phyloP scores from a whole-genome alignment of 2,888 invertebrate genomes.

The Eremobia ochroleuca region DNA sequence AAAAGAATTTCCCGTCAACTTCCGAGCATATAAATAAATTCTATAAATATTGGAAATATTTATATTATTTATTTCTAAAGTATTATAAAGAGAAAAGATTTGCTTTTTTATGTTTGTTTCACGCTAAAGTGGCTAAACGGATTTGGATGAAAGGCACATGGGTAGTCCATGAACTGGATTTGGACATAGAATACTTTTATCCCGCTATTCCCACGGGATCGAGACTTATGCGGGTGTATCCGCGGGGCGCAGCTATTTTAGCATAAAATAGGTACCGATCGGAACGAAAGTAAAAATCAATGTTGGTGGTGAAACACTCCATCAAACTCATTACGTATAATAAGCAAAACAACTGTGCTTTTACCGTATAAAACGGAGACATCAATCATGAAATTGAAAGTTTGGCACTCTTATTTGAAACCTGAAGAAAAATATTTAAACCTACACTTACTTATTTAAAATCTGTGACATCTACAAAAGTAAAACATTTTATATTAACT shows the following conservation, averaged over 20 bases:
- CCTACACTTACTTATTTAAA: slow-evolving; percentile 14
- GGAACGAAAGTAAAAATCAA: background rate
- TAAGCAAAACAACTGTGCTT: slow-evolving; percentile 60
- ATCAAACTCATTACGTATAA: slow-evolving; percentile 25
- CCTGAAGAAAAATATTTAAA: slow-evolving; percentile 65
- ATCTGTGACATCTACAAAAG: slow-evolving; percentile 30
- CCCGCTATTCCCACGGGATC: background rate
- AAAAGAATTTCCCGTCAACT: background rate
- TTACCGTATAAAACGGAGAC: slow-evolving; percentile 39
- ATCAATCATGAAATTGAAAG: slow-evolving; percentile 45
- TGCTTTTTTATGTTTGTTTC: background rate
- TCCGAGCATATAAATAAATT: background rate
- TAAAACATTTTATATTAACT: slow-evolving; percentile 6
- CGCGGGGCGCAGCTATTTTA: background rate
- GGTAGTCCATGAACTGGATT: background rate
- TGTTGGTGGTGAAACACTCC: slow-evolving; percentile 47
- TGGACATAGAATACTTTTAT: background rate
- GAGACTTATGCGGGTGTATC: background rate
- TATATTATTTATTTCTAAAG: background rate
- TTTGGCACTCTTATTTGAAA: slow-evolving; percentile 66
- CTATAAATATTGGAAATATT: background rate
- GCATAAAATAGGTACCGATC: background rate
- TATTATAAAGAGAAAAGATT: background rate
- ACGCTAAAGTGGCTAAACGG: background rate
- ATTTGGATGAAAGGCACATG: background rate